Conservation (phyloP, 2,797 vertebrate genomes). For the Lophura swinhoii region DNA sequence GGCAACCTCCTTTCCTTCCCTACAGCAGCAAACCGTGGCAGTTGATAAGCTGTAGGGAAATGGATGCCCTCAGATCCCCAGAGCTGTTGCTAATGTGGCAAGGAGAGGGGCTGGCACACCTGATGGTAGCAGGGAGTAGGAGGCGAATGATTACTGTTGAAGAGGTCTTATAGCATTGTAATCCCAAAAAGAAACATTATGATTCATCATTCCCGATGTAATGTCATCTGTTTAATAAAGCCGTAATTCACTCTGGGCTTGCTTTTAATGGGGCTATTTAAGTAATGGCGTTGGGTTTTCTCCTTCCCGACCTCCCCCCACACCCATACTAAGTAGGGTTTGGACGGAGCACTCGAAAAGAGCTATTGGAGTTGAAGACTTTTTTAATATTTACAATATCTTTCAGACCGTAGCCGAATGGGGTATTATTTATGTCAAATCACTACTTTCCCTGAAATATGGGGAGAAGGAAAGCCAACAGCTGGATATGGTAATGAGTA, state of each 20-base stretch:
- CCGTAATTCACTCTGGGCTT: slow-evolving; percentile 67
- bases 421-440: slow-evolving; percentile 75
- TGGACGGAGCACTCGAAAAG: slow-evolving; percentile 30
- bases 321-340: slow-evolving; percentile 54
- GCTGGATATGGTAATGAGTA: slow-evolving; percentile 77
- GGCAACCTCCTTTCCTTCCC: not conserved
- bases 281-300: slow-evolving; percentile 49
- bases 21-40: not conserved
- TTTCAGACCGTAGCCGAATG: slow-evolving; percentile 60
- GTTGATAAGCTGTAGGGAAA: not conserved
- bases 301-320: not conserved
- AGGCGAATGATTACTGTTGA: slow-evolving; percentile 68
- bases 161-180: slow-evolving; percentile 63
- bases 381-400: slow-evolving; percentile 66
- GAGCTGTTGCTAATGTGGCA: slow-evolving; percentile 10
- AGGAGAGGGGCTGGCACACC: slow-evolving; percentile 59
- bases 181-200: slow-evolving; percentile 72
- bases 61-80: not conserved
- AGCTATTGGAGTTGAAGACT: slow-evolving; percentile 50
- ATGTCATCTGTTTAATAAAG: slow-evolving; percentile 78
- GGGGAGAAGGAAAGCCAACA: slow-evolving; percentile 69
- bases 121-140: slow-evolving; percentile 47
- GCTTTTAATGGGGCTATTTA: slow-evolving; percentile 76
- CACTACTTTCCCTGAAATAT: slow-evolving; percentile 72
- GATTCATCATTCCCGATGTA: slow-evolving; percentile 76